These are phyloP conservation scores for Drosophila nikananu DNA, from an alignment of 1,140 invertebrate genomes.

Conservation along the genomic window DNA sequence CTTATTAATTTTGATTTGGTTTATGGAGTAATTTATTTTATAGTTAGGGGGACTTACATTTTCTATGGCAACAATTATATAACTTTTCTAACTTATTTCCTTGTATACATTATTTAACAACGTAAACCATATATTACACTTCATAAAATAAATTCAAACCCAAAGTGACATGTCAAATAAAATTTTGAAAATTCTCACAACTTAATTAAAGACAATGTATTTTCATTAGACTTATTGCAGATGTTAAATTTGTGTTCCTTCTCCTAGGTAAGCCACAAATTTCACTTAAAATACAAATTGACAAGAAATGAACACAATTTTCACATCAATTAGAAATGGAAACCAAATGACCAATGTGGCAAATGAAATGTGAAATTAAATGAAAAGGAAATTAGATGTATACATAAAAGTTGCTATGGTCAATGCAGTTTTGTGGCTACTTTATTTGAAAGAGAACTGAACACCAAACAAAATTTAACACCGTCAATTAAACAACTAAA, in stretches of 20 bases:
- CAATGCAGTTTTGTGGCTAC: neutral
- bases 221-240: slow-evolving; percentile 9
- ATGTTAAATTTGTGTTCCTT: neutral
- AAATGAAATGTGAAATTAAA: slow-evolving; percentile 19
- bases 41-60: too few relatives aligned
- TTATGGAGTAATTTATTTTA: neutral
- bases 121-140: neutral
- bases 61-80: neutral
- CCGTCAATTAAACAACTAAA: neutral
- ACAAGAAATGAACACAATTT: slow-evolving; percentile 5
- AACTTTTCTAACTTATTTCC: neutral
- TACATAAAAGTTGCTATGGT: neutral
- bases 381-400: slow-evolving; percentile 2
- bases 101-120: neutral
- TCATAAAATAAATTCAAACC: neutral
- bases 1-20: neutral
- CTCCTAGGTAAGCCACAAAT: neutral
- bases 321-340: slow-evolving; percentile 7
- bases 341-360: slow-evolving; percentile 7
- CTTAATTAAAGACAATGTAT: neutral
- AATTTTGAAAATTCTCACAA: neutral
- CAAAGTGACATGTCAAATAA: neutral
- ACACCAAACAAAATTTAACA: neutral
- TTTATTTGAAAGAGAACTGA: neutral
- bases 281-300: slow-evolving; percentile 8